These are phyloP conservation scores for Ploceus nigricollis DNA, from an alignment of 2,113 vertebrate species.

Conservation along the genomic window DNA sequence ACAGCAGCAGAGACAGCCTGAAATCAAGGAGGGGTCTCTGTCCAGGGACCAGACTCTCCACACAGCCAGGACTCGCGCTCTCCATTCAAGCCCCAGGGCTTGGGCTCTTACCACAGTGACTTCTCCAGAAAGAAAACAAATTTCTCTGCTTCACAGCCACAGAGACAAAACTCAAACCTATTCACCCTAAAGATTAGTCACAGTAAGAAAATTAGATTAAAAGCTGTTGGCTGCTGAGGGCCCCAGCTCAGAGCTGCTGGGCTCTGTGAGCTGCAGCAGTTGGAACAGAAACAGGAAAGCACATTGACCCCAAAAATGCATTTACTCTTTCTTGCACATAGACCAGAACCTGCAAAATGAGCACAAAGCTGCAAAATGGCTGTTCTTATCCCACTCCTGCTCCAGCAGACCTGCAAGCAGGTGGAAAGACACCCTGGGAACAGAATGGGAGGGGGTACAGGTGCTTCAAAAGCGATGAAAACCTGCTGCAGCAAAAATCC, in stretches of 20 bases:
- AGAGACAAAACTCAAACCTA: background rate
- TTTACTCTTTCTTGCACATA: background rate
- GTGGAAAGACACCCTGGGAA: fast-evolving
- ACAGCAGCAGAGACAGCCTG: background rate
- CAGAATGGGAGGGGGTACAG: background rate
- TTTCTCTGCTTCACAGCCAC: background rate
- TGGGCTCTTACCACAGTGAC: background rate
- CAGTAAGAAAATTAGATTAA: constrained; percentile 3
- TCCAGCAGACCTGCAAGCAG: background rate
- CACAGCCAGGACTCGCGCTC: fast-evolving
- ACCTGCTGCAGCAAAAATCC: background rate
- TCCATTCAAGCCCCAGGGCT: background rate
- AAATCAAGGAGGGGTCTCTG: background rate
- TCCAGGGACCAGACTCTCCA: background rate
- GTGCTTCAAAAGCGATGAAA: background rate
- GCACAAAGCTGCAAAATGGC: background rate
- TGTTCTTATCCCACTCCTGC: background rate
- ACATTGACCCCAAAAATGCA: background rate
- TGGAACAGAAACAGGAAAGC: background rate
- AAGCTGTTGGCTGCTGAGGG: background rate
- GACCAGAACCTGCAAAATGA: background rate
- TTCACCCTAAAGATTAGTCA: constrained; percentile 2
- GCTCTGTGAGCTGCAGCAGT: background rate
- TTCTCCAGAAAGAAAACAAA: background rate
- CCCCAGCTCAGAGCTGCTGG: background rate